Evolutionary conservation across 2,888 invertebrate species (phyloP), one percentile per base, ranked within the genome.

Genomic region (Phengaris arion): DNA sequence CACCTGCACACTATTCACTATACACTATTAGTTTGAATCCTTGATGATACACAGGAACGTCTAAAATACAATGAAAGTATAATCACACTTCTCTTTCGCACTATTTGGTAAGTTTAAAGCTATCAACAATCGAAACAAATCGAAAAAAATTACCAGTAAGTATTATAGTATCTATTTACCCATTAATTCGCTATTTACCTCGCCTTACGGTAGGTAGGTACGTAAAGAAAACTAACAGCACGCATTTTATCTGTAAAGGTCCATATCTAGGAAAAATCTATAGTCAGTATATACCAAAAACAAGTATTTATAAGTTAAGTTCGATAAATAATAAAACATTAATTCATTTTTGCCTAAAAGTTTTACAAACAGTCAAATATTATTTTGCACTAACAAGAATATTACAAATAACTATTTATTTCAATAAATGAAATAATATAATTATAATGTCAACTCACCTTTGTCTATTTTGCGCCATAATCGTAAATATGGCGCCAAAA

Each of bases 41-140:
- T 59, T 59, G 59, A 59, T 59, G 59, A 59, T n/a, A 59, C 59
- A 59, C 59, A 59, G 59, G 59, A 59, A 59, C 59, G 59, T 59
- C 59, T 59, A 59, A 59, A 59, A 59, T 59, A 59, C 59, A 59
- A 59, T 59, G 59, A 59, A 59, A 59, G n/a, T 59, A 59, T 59
- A 59, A 59, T 59, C 59, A 59, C 13, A 13, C 15, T 10, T 59
- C 59, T 59, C 59, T 59, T 59, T 59, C n/a, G 59, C 59, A 59
- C 59, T 59, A 59, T n/a, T n/a, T n/a, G n/a, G 59, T 59, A 59
- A 13, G n/a, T 59, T 10, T 59, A 59, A 59, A 59, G 6, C 59
- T 10, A 59, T 10, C 59, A 13, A 13, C 59, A 59, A 59, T 59
- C 59, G n/a, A 59, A 13, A 59, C 59, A 59, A n/a, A 59, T 59